These are phyloP conservation scores for Bostrychus sinensis DNA, from an alignment of 2,113 vertebrate species.

Conservation along the genomic window DNA sequence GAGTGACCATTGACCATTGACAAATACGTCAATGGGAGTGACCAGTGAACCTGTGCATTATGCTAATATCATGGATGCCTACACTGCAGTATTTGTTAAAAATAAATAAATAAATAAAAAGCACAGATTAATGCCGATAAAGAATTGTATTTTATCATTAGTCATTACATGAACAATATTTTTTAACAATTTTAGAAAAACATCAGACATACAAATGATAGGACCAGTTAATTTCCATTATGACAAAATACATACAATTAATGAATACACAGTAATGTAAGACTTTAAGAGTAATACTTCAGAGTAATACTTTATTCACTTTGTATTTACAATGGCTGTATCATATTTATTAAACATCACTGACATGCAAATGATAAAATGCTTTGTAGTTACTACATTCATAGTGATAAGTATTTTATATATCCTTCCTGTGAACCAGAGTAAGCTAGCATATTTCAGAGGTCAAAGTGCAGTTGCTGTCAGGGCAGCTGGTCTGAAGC, in stretches of 20 bases:
- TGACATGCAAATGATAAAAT: conserved; percentile 4
- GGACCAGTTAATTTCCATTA: not conserved
- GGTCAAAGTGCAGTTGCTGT: conserved; percentile 11
- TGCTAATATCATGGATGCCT: too few relatives aligned
- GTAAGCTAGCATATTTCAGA: conserved; percentile 1
- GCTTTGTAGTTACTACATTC: conserved; percentile 1
- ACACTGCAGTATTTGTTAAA: too few relatives aligned
- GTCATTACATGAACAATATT: not conserved
- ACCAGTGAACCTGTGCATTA: too few relatives aligned
- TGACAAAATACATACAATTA: not conserved
- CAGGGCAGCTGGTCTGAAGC: not conserved
- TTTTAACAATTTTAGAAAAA: not conserved
- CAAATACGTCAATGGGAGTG: too few relatives aligned
- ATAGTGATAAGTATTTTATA: not conserved
- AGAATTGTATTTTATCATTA: too few relatives aligned
- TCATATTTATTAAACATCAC: not conserved
- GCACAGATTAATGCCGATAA: too few relatives aligned
- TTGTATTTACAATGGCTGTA: conserved; percentile 3
- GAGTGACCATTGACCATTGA: too few relatives aligned
- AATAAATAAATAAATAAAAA: too few relatives aligned
- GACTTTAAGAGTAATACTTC: not conserved
- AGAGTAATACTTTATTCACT: not conserved
- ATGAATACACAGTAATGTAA: not conserved
- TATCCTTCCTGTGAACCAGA: conserved; percentile 17
- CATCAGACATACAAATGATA: not conserved